A percentile compares a stretch with the other conserved stretches of the same genome.
Conservation (phyloP, 2,888 invertebrate genomes). For the Cantharis lateralis region DNA sequence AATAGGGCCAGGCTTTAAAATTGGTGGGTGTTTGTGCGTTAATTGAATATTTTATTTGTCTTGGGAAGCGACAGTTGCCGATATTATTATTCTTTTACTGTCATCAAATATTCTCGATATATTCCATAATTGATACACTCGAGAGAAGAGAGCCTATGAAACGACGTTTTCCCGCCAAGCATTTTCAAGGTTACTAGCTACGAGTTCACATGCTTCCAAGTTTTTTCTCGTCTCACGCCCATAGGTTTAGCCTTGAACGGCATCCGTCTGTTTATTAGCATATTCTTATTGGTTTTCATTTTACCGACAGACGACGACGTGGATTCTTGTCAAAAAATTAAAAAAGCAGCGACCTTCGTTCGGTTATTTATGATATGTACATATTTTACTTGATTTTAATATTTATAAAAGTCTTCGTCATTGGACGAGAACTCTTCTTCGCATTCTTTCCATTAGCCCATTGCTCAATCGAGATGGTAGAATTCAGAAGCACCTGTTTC, state of each 20-base stretch:
- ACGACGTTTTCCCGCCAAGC: conserved; percentile 11
- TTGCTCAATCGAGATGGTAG: not conserved
- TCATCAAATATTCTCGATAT: not conserved
- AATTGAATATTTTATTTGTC: not conserved
- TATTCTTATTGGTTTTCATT: conserved; percentile 11
- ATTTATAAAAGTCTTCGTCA: not conserved
- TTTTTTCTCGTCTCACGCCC: conserved; percentile 21
- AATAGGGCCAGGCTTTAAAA: not conserved
- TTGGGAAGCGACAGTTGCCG: not conserved
- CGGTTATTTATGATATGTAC: not conserved
- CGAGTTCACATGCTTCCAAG: conserved; percentile 11
- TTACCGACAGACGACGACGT: conserved; percentile 11
- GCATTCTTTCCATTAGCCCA: not conserved
- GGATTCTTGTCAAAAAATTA: conserved; percentile 6
- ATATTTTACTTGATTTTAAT: not conserved
- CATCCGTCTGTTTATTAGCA: conserved; percentile 14
- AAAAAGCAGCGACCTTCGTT: conserved; percentile 9
- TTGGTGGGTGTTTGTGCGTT: not conserved
- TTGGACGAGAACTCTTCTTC: not conserved
- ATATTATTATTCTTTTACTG: not conserved
- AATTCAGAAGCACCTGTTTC: not conserved
- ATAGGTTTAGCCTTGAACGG: conserved; percentile 16
- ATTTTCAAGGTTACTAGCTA: conserved; percentile 10
- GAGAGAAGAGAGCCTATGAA: not conserved
- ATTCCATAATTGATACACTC: not conserved